Conservation (phyloP, 2,888 invertebrate genomes). For the Pollenia griseotomentosa region DNA sequence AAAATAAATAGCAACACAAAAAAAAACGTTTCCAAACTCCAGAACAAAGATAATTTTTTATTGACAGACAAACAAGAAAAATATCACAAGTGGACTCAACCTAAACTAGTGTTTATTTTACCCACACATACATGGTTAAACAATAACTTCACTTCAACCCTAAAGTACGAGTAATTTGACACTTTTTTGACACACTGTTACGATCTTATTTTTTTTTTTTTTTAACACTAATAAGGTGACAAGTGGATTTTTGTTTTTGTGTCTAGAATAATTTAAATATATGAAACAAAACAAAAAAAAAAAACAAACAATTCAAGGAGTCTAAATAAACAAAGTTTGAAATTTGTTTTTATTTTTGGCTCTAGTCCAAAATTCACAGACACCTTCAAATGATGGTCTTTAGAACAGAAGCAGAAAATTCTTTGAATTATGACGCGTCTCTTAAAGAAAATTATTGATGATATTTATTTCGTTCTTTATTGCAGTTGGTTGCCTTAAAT, state of each 20-base stretch:
- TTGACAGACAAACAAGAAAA: conserved; percentile 19
- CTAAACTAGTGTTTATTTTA: conserved; percentile 44
- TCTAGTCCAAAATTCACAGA: conserved; percentile 16
- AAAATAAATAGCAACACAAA: conserved; percentile 19
- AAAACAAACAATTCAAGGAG: conserved; percentile 43
- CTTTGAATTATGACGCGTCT: conserved; percentile 64
- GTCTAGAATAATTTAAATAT: conserved; percentile 22
- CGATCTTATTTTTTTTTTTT: conserved; percentile 4
- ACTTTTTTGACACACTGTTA: conserved; percentile 50
- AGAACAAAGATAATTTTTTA: conserved; percentile 26
- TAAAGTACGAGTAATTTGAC: conserved; percentile 47
- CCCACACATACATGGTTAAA: conserved; percentile 34
- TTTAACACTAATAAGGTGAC: conserved; percentile 65
- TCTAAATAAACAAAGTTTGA: conserved; percentile 39
- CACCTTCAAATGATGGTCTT: neutral
- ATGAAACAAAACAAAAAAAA: neutral
- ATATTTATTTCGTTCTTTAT: neutral
- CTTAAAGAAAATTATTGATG: conserved; percentile 39
- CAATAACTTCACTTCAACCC: neutral
- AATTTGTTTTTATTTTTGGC: conserved; percentile 22
- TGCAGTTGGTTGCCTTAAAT: neutral
- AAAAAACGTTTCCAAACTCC: neutral
- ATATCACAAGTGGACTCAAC: conserved; percentile 31
- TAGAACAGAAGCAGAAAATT: conserved; percentile 45
- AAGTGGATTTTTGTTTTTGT: conserved; percentile 60